These are phyloP conservation scores for Nemotelus pantherinus DNA, from an alignment of 2,888 invertebrate species.

Conservation along the genomic window DNA sequence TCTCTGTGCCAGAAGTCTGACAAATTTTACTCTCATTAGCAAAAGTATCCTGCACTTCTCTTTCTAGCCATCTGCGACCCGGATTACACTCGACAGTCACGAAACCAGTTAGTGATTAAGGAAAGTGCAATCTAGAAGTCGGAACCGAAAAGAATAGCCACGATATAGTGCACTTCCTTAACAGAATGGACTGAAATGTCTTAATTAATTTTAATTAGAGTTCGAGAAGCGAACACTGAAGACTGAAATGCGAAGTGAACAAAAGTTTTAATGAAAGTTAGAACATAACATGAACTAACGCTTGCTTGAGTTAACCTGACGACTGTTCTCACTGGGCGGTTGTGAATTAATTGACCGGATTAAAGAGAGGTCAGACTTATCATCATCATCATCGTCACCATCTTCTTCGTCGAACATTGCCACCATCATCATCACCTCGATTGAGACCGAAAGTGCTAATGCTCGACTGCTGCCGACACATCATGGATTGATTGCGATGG, in stretches of 20 bases:
- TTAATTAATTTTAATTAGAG: constrained; percentile 37
- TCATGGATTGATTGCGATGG: neutral
- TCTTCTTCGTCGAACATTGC: neutral
- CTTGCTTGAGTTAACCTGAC: neutral
- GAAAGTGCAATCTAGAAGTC: no score
- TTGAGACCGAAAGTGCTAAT: neutral
- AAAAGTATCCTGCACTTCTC: no score
- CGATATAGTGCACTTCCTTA: constrained; percentile 13
- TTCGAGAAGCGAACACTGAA: neutral
- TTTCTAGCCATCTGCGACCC: no score
- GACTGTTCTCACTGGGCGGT: neutral
- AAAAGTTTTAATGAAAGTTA: neutral
- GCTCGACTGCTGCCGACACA: neutral
- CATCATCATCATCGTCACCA: neutral
- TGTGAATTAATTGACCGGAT: constrained; percentile 18
- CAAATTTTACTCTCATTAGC: no score
- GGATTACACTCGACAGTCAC: no score
- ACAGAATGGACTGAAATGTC: constrained; percentile 7
- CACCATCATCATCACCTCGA: neutral
- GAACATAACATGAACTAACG: neutral
- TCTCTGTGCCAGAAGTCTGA: no score
- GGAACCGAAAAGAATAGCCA: no score
- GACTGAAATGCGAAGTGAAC: neutral
- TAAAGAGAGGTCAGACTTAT: constrained; percentile 19
- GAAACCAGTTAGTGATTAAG: no score